Evolutionary conservation across 2,797 vertebrate species (phyloP), one percentile per base, ranked within the genome.

Genomic region (Coregonus suidteri): DNA sequence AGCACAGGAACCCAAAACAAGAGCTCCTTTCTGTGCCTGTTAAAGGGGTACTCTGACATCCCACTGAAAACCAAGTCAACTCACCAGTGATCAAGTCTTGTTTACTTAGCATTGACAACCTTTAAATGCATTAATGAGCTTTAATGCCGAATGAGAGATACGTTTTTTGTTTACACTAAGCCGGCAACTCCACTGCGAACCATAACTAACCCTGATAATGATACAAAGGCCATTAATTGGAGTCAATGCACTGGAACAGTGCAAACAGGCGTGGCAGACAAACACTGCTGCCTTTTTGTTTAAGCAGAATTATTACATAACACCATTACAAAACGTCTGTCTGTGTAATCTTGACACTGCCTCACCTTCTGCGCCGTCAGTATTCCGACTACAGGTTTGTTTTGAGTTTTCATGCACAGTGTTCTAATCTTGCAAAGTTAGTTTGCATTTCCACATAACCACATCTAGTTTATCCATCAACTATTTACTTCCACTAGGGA

Each of bases 21-120:
- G 6, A 18, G 14, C 31, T 74, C 25, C 31, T 77, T 78, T 51
- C 51, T 66, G 41, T 37, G 71, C 25, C 68, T 18, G 68, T 31
- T 47, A 25, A 64, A 25, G 59, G 66, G 65, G 1, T 2, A n/a
- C 15, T 5, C 41, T 31, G 67, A 53, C 30, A 20, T 6, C 16
- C 4, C 13, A 52, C 64, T 41, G 59, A 30, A 30, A 25, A 64
- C 59, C 20, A 64, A 64, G 59, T 64, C 9, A 25, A 25, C 9
- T 11, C n/a, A 20, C 9, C 59, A 6, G 59, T 11, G 59, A 64
- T 3, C 9, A 7, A 7, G 20, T 34, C 31, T 53, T 56, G 20
- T n/a, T 31, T 3, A 59, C 25, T 4, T 31, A 18, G 41, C 13
- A 25, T 52, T 64, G 59, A 64, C 20, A 25, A 64, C 20, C 59